A percentile compares a stretch with the other conserved stretches of the same genome.
Evolutionary conservation across 2,797 vertebrate genomes (phyloP).

Genomic region (Crocodylus rhombifer): DNA sequence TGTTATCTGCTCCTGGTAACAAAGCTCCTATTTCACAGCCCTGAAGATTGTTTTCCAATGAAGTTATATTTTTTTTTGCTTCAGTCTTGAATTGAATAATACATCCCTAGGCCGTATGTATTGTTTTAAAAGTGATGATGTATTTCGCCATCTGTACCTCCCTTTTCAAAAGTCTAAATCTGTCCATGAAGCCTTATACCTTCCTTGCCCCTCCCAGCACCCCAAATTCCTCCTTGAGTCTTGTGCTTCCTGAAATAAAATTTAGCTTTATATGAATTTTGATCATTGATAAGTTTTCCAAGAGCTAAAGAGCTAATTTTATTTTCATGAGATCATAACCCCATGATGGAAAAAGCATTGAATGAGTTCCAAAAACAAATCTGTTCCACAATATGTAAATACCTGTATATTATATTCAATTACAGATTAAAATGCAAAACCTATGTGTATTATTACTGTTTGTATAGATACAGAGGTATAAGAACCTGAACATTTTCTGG

Average conservation of each 20-base stretch:
- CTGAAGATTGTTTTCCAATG: too few species aligned
- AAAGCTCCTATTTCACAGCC: too few species aligned
- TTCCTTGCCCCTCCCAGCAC: not conserved
- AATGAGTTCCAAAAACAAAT: not conserved
- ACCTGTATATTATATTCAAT: not conserved
- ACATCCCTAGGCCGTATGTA: too few species aligned
- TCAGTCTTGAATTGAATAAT: too few species aligned
- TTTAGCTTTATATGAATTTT: not conserved
- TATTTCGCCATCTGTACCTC: too few species aligned
- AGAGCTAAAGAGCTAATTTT: accelerated
- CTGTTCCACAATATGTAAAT: not conserved
- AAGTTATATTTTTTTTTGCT: too few species aligned
- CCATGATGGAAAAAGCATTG: not conserved
- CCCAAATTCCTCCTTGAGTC: not conserved
- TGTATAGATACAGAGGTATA: accelerated
- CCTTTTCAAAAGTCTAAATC: too few species aligned
- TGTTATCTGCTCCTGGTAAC: too few species aligned
- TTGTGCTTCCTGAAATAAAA: not conserved
- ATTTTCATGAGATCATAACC: not conserved
- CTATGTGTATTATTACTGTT: accelerated
- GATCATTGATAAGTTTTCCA: not conserved
- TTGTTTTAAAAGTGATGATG: too few species aligned
- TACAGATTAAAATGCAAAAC: not conserved
- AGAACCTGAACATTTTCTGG: accelerated
- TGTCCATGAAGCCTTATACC: too few species aligned